phyloP scores from a whole-genome alignment of 2,888 invertebrate species.

The Diarsia rubi region DNA sequence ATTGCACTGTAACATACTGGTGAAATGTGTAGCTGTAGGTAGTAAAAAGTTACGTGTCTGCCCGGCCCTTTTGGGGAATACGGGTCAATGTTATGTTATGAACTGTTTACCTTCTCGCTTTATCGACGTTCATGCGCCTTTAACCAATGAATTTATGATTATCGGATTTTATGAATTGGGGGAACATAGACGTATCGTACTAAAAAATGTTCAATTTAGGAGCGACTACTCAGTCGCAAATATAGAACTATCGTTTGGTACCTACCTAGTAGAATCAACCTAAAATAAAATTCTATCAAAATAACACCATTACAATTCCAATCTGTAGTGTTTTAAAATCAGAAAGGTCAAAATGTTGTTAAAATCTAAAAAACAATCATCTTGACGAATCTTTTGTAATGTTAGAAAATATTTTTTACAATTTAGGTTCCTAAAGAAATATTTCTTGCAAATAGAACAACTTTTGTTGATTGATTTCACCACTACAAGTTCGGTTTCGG shows the following conservation, averaged over 20 bases:
- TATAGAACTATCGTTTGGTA: neutral
- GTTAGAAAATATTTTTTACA: neutral
- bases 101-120: neutral
- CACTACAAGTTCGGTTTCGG: too few relatives aligned
- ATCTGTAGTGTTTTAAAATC: constrained; percentile 10
- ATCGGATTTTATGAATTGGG: neutral
- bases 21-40: neutral
- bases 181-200: neutral
- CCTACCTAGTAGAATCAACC: neutral
- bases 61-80: neutral
- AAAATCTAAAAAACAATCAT: constrained; percentile 13
- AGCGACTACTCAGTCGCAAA: neutral
- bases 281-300: constrained; percentile 3
- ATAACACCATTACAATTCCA: neutral
- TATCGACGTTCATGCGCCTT: neutral
- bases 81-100: neutral
- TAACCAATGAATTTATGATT: neutral
- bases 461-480: neutral
- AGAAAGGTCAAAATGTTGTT: constrained; percentile 6
- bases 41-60: neutral
- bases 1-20: neutral
- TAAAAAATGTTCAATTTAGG: neutral
- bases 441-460: neutral
- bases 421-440: neutral
- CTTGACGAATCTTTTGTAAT: neutral